Base-by-base conservation (phyloP, 2,888 invertebrate species). In the Stratiomys singularior region DNA sequence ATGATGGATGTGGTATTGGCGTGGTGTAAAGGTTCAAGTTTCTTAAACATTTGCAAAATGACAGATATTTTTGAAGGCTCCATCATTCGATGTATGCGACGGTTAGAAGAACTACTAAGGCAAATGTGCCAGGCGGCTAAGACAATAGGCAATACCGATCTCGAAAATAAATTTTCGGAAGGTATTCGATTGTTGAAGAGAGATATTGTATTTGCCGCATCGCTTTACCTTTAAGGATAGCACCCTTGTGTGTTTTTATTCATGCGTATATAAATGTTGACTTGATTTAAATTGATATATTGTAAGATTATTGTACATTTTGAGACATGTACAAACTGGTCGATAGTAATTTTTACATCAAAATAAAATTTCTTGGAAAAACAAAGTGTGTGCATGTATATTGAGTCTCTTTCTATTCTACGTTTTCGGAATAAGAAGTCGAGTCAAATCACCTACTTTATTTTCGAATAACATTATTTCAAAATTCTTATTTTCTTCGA, bases 141-240 rank as follows among this genome's bases (percentile, higher is more conserved):
- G 89, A 96, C 96, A 82, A 98, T 99, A 81, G 99, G 98, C 18
- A 98, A 98, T 86, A 93, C 94, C 0, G 97, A 97, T 82, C 89
- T 99, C 81, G 98, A 99, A 88, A 94, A 94, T 83, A 99, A 98
- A 88, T 99, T 99, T 88, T 93, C 94, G 81, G 95, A 96, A 85
- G 95, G 96, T 78, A 94, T 98, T 81, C 94, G 94, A 83, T 88
- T 95, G 80, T 91, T 99, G 78, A 99, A 99, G 88, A 91, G 99
- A 81, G 99, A 99, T 87, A 99, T 99, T 85, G 96, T 99, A n/a
- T 99, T 99, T 88, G 99, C 99, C 25, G 98, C 99, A 78, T 98
- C 98, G 87, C 91, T 99, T 76, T 99, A 99, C 88, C 89, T 97
- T 82, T 96, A 90, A 60, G 18, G 44, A 18, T n/a, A 56, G 56